Evolutionary conservation across 2,888 invertebrate genomes (phyloP).

Genomic region (Druceiella hillmani): DNA sequence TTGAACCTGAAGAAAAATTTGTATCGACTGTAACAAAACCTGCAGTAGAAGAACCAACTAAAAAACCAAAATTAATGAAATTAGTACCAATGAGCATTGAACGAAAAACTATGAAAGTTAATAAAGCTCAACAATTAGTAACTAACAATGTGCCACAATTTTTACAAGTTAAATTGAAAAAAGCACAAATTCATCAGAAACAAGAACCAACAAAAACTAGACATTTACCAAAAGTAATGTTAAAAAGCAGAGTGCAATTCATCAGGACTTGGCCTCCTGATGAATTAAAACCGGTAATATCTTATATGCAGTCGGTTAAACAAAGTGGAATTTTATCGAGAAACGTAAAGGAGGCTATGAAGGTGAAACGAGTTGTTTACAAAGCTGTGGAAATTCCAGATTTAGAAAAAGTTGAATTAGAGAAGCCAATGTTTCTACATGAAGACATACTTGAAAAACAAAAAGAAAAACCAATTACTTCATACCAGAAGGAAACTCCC

Average conservation of each 20-base stretch:
- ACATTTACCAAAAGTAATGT: slow-evolving; percentile 60
- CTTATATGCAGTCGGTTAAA: slow-evolving; percentile 50
- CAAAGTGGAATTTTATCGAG: slow-evolving; percentile 65
- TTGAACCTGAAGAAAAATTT: slow-evolving; percentile 27
- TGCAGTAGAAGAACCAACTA: slow-evolving; percentile 16
- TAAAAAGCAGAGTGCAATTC: slow-evolving; percentile 66
- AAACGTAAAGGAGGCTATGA: slow-evolving; percentile 64
- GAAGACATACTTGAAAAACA: slow-evolving; percentile 43
- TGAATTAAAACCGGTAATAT: slow-evolving; percentile 46
- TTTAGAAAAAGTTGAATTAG: slow-evolving; percentile 50
- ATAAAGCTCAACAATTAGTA: slow-evolving; percentile 55
- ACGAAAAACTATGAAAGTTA: slow-evolving; percentile 53
- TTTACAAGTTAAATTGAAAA: slow-evolving; percentile 63
- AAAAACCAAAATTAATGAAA: slow-evolving; percentile 28
- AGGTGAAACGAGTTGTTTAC: slow-evolving; percentile 54
- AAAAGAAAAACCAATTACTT: slow-evolving; percentile 31
- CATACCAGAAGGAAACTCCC: slow-evolving; percentile 27
- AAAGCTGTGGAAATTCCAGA: slow-evolving; percentile 54
- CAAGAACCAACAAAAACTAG: slow-evolving; percentile 34
- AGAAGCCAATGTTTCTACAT: slow-evolving; percentile 49
- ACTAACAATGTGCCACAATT: slow-evolving; percentile 55
- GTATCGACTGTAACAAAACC: slow-evolving; percentile 31
- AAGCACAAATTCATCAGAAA: slow-evolving; percentile 47
- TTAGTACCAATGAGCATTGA: slow-evolving; percentile 54
- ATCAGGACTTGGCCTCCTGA: slow-evolving; percentile 62